Evolutionary conservation across 1,140 invertebrate species (phyloP).

Genomic region (Probaryconus sp.): DNA sequence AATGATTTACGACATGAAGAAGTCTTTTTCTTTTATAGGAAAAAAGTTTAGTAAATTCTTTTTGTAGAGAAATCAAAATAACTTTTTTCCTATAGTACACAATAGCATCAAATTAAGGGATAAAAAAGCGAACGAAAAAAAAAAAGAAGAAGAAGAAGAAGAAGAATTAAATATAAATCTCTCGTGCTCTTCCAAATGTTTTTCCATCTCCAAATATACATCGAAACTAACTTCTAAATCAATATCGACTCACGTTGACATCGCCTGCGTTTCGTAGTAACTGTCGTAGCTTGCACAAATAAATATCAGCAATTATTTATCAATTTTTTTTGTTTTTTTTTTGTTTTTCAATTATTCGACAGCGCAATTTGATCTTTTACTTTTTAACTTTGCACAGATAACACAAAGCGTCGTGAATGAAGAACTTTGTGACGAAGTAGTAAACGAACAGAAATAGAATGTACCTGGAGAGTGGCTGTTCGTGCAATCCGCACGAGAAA

Average conservation of each 20-base stretch:
- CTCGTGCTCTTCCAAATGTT: too few species aligned
- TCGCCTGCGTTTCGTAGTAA: constrained; percentile 74
- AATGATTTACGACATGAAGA: too few species aligned
- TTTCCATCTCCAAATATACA: constrained; percentile 2
- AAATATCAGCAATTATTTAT: constrained; percentile 52
- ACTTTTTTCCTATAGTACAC: too few species aligned
- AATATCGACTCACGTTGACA: constrained; percentile 75
- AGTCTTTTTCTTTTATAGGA: too few species aligned
- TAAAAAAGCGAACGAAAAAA: neutral
- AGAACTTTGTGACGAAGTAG: constrained; percentile 31
- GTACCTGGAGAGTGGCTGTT: constrained; percentile 73
- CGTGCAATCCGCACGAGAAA: constrained; percentile 69
- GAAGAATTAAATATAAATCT: constrained; percentile 1
- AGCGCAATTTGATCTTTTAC: neutral
- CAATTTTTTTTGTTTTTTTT: neutral
- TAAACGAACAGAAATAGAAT: constrained; percentile 41
- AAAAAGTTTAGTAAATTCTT: too few species aligned
- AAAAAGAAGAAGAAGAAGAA: too few species aligned
- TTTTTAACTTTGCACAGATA: constrained; percentile 41
- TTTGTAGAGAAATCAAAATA: too few species aligned
- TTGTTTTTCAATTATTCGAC: neutral
- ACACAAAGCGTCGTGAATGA: constrained; percentile 50
- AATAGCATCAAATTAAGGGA: too few species aligned
- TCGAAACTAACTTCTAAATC: constrained; percentile 17
- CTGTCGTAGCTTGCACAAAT: constrained; percentile 77